Evolutionary conservation across 2,888 invertebrate species (phyloP).

Genomic region (Drosophila testacea): DNA sequence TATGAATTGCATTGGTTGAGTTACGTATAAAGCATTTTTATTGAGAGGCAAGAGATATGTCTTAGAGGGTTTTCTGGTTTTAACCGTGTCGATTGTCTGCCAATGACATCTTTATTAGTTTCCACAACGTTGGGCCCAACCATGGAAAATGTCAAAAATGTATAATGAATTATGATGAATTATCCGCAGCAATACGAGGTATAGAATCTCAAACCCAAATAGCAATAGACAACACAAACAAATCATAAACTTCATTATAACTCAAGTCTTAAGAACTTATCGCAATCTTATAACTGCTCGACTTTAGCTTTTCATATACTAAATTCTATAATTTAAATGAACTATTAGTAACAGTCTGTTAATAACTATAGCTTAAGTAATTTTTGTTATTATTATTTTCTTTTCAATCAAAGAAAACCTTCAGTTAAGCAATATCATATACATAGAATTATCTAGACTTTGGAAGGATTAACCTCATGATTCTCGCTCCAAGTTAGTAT

Average conservation of each 20-base stretch:
- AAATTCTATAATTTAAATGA: constrained; percentile 3
- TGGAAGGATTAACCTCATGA: no score
- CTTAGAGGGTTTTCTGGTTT: constrained; percentile 29
- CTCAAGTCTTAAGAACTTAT: constrained; percentile 22
- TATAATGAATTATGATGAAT: constrained; percentile 78
- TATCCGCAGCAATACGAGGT: constrained; percentile 32
- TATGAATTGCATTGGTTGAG: constrained; percentile 68
- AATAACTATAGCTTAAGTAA: no score
- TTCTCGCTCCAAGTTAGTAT: no score
- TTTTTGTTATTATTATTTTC: no score
- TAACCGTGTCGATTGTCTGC: constrained; percentile 57
- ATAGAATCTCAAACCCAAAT: constrained; percentile 11
- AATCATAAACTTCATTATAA: constrained; percentile 69
- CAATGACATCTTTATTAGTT: constrained; percentile 80
- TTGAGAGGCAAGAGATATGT: constrained; percentile 26
- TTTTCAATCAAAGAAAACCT: no score
- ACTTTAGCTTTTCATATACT: neutral
- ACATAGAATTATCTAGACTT: no score
- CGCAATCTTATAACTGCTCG: neutral
- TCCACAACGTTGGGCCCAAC: constrained; percentile 67
- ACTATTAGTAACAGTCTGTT: no score
- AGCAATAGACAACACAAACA: constrained; percentile 54
- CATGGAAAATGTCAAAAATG: constrained; percentile 67
- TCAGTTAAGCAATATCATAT: no score
- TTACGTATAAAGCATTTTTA: constrained; percentile 66